These are phyloP conservation scores for Lutraria lutraria DNA, from an alignment of 2,888 invertebrate species.

Conservation along the genomic window DNA sequence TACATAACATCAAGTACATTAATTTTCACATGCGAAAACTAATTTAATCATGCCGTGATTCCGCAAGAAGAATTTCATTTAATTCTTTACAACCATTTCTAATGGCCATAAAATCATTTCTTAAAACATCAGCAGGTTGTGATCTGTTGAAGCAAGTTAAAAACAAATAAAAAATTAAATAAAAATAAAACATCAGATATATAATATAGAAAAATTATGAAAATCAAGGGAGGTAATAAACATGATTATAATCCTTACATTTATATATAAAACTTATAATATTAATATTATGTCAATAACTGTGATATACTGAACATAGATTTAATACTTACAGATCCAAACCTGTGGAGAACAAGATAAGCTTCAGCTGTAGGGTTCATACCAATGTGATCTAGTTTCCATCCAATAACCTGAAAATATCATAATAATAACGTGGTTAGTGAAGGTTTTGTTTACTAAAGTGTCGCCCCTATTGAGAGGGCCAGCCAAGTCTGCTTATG, in stretches of 20 bases:
- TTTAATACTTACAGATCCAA: conserved; percentile 93
- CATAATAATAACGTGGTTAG: neutral
- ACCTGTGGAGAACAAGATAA: conserved; percentile 95
- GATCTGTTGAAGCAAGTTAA: neutral
- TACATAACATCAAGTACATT: too few species aligned
- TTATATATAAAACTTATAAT: neutral
- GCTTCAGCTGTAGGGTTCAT: conserved; percentile 95
- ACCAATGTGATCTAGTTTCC: conserved; percentile 92
- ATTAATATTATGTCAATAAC: neutral
- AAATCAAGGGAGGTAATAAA: neutral
- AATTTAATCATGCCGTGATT: too few species aligned
- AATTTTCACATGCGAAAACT: too few species aligned
- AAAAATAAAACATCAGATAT: neutral
- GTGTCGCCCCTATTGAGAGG: too few species aligned
- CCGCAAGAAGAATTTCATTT: too few species aligned
- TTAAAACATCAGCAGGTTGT: neutral
- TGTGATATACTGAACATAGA: neutral
- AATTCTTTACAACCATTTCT: too few species aligned
- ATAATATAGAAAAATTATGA: neutral
- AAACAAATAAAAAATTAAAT: neutral
- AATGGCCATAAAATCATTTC: too few species aligned
- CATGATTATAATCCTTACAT: neutral
- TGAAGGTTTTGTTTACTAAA: too few species aligned
- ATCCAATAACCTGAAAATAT: conserved; percentile 91
- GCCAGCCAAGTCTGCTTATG: too few species aligned